These are phyloP conservation scores for Enteromius afrohamiltoni DNA, from an alignment of 2,797 vertebrate species.

Conservation along the genomic window DNA sequence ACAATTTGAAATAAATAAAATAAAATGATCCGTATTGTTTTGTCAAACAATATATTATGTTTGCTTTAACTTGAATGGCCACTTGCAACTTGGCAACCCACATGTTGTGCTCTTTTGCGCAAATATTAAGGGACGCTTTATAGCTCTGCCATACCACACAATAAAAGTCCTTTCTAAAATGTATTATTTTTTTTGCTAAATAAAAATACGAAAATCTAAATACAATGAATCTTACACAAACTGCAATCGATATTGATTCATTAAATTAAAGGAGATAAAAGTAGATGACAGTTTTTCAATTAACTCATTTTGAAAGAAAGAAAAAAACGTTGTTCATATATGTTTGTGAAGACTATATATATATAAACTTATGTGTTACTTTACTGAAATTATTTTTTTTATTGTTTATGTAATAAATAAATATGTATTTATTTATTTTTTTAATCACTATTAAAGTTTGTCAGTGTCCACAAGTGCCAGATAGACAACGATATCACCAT, in stretches of 20 bases:
- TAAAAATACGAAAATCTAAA: neutral
- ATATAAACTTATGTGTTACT: neutral
- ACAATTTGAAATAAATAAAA: neutral
- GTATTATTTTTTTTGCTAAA: neutral
- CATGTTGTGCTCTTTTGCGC: neutral
- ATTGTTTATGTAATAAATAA: no score
- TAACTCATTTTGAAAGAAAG: neutral
- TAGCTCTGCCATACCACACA: neutral
- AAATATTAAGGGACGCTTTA: slow-evolving; percentile 15
- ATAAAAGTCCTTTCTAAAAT: slow-evolving; percentile 28
- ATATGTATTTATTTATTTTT: neutral
- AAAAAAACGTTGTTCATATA: neutral
- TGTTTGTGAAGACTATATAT: neutral
- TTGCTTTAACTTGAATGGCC: neutral
- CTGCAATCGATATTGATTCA: neutral
- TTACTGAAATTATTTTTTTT: no score
- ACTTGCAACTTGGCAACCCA: slow-evolving; percentile 34
- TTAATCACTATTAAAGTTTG: neutral
- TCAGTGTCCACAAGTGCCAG: neutral
- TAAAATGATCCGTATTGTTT: neutral
- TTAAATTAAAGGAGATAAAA: neutral
- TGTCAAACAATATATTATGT: no score
- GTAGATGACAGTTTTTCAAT: neutral
- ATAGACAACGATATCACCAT: neutral
- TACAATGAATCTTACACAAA: neutral